phyloP scores from a whole-genome alignment of 2,113 vertebrate species.

The Eulacestoma nigropectus region DNA sequence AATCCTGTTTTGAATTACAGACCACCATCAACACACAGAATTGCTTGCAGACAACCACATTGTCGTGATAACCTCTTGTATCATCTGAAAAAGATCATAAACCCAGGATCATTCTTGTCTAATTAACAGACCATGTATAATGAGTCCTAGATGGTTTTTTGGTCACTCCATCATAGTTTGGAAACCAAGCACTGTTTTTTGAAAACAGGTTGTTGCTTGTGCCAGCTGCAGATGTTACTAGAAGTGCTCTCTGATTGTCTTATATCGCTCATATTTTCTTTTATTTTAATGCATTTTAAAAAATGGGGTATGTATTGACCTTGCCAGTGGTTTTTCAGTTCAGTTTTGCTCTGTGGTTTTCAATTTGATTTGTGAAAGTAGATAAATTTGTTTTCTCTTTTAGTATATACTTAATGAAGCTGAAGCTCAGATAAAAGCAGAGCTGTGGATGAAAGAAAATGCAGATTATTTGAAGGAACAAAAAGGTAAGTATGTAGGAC shows the following conservation, averaged over 20 bases:
- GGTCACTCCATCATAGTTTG: neutral
- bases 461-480: slow-evolving; percentile 94
- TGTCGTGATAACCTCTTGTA: neutral
- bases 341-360: neutral
- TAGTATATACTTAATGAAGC: slow-evolving; percentile 92
- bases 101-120: neutral
- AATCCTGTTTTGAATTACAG: slow-evolving; percentile 28
- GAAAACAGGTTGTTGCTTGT: neutral
- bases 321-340: neutral
- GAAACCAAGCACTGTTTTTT: neutral
- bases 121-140: neutral
- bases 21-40: slow-evolving; percentile 17
- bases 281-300: neutral
- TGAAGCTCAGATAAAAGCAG: slow-evolving; percentile 90
- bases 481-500: slow-evolving; percentile 75
- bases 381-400: slow-evolving; percentile 20
- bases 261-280: neutral
- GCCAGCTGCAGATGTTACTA: neutral
- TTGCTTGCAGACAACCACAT: neutral
- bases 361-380: slow-evolving; percentile 11
- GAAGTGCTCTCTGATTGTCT: neutral
- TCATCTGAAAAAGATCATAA: slow-evolving; percentile 6
- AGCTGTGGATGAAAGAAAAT: slow-evolving; percentile 95
- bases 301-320: neutral
- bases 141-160: neutral